Conservation (phyloP, 2,888 invertebrate species). For the Philaethria dido region DNA sequence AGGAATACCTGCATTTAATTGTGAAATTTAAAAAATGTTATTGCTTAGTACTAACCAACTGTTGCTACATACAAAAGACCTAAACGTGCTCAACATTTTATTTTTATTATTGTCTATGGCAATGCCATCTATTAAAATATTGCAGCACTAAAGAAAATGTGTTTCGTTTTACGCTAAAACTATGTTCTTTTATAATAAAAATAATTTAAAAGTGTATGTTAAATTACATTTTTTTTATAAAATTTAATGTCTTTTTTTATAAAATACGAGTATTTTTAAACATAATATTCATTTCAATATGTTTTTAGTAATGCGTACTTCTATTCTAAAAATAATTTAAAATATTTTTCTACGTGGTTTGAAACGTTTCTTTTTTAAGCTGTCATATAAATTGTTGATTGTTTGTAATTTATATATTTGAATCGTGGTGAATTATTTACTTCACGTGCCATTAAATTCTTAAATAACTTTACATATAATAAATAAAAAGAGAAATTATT, state of each 20-base stretch:
- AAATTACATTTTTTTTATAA: too few species aligned
- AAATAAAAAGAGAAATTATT: background rate
- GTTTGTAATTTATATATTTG: background rate
- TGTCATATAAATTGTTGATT: slow-evolving; percentile 1
- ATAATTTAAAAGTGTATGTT: too few species aligned
- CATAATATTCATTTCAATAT: too few species aligned
- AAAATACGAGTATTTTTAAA: background rate
- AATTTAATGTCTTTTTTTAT: background rate
- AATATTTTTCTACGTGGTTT: background rate
- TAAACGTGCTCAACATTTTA: slow-evolving; percentile 5
- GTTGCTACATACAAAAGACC: slow-evolving; percentile 15
- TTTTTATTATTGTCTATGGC: background rate
- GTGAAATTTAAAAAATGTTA: background rate
- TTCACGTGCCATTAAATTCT: background rate
- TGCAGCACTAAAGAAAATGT: background rate
- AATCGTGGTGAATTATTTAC: background rate
- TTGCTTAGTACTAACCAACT: background rate
- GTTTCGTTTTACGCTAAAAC: slow-evolving; percentile 1
- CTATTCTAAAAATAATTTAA: too few species aligned
- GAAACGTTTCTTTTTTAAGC: background rate
- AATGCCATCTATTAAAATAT: slow-evolving; percentile 5
- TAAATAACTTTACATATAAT: too few species aligned
- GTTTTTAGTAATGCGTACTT: too few species aligned
- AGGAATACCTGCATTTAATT: background rate
- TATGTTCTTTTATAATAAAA: too few species aligned